Base-by-base conservation (phyloP, 2,888 invertebrate species). In the Diogma glabrata region DNA sequence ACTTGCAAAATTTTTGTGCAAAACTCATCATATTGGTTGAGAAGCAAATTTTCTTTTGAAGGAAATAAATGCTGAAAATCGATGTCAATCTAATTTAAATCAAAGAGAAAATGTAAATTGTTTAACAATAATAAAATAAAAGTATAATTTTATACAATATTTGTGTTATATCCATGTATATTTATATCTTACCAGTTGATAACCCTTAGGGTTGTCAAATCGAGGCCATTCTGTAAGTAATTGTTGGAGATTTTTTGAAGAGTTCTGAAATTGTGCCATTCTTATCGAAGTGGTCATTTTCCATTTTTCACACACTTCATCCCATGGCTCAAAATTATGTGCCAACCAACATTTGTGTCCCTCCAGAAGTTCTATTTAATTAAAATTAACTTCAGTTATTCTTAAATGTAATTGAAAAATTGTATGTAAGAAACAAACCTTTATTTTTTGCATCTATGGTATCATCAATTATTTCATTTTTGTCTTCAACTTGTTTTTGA, bases 31-130 rank as follows among this genome's bases (percentile, higher is more conserved):
- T n/a, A n/a, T n/a, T n/a, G n/a, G n/a, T n/a, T n/a, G n/a, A n/a
- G n/a, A n/a, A n/a, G n/a, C n/a, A n/a, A n/a, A n/a, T n/a, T n/a
- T n/a, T n/a, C n/a, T n/a, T n/a, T n/a, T n/a, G n/a, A n/a, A n/a
- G n/a, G 38, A 19, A 38, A 38, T 10, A 38, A 38, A 7, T 38
- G 16, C 19, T 38, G 38, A 38, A 38, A 38, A 38, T 38, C 38
- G 19, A 7, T 38, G 38, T 16, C 16, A 38, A 38, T 38, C 38
- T 38, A 16, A 17, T 5, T 19, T 6, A 10, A 33, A 33, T 33
- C n/a, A 6, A 33, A 33, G 16, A 33, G 33, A 6, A 33, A n/a
- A n/a, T n/a, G n/a, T n/a, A n/a, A n/a, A n/a, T n/a, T n/a, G n/a
- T n/a, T n/a, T n/a, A n/a, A n/a, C n/a, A n/a, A n/a, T n/a, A n/a